A percentile compares a stretch with the other conserved stretches of the same genome.
These are phyloP conservation scores for Asarcornis scutulata DNA, from an alignment of 2,113 vertebrate species.

Conservation along the genomic window DNA sequence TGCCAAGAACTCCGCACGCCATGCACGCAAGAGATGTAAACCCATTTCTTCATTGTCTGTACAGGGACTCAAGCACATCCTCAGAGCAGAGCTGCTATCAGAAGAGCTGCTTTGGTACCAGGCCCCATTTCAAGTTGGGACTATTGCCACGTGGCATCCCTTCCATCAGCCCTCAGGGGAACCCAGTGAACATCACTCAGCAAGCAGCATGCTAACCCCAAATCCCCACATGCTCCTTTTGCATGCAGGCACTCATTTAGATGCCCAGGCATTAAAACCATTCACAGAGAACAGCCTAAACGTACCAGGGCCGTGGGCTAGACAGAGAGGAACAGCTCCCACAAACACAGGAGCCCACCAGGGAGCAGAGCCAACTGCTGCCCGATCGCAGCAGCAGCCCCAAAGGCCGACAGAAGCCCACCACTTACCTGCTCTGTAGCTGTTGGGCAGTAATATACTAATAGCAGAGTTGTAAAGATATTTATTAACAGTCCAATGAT, in stretches of 20 bases:
- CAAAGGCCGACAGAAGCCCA: accelerated
- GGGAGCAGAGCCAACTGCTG: not conserved
- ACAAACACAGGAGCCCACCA: not conserved
- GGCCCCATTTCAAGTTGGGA: accelerated
- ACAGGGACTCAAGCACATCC: not conserved
- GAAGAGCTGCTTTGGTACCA: not conserved
- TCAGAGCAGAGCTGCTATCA: accelerated
- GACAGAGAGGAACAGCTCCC: not conserved
- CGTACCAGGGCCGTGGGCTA: accelerated
- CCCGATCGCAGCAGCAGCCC: not conserved
- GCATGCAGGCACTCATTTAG: accelerated
- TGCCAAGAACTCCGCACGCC: not conserved
- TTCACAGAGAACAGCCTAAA: not conserved
- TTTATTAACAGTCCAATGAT: constrained; percentile 93
- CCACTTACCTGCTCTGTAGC: constrained; percentile 93
- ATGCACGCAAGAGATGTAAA: accelerated
- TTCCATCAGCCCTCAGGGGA: not conserved
- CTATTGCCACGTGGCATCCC: accelerated
- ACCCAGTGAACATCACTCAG: accelerated
- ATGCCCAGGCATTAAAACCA: not conserved
- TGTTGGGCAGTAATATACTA: constrained; percentile 95
- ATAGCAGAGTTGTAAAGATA: constrained; percentile 92
- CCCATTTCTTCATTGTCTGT: too few species aligned
- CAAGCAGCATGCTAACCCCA: not conserved
- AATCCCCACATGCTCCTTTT: accelerated